Evolutionary conservation across 2,888 invertebrate genomes (phyloP), one percentile per base, ranked within the genome.

Genomic region (Tineola bisselliella): DNA sequence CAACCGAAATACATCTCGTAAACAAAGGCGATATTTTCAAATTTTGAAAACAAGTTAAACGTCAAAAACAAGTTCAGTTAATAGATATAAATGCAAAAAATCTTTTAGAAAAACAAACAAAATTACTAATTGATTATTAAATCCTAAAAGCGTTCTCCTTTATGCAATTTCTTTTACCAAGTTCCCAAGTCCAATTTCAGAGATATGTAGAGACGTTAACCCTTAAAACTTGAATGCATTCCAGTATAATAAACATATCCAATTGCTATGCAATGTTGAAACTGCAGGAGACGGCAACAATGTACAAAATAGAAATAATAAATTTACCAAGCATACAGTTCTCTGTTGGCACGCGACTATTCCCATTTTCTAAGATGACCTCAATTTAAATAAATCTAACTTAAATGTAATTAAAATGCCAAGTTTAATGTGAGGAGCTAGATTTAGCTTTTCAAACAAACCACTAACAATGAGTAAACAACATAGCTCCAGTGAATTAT

Each of bases 291-390:
- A 58, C 58, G 31, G 33, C 58, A 31, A 58, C 58, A 19, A 33
- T 33, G 58, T 33, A 31, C 58, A 58, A 58, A 58, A 58, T 58
- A 58, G 58, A 58, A 58, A 31, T 58, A 58, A 33, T 58, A 58
- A 58, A 58, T 58, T 33, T 33, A 10, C 33, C 33, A 33, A 58
- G 33, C 31, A 33, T 58, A n/a, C 33, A 25, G 19, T 19, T 56
- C 5, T n/a, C 25, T 3, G 11, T 33, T 58, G 69, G 73, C 72
- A 70, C 66, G 63, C 67, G 65, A 67, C 71, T 69, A 74, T 75
- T 73, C 70, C 69, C 74, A 79, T 79, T 76, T 75, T 75, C 75
- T 75, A 68, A 73, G 74, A 80, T 77, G 76, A 76, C 79, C 74
- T 70, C 65, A 63, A 65, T 68, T 73, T 70, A 69, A 71, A 76